These are phyloP conservation scores for Pinna nobilis DNA, from an alignment of 1,140 invertebrate genomes.

Conservation along the genomic window DNA sequence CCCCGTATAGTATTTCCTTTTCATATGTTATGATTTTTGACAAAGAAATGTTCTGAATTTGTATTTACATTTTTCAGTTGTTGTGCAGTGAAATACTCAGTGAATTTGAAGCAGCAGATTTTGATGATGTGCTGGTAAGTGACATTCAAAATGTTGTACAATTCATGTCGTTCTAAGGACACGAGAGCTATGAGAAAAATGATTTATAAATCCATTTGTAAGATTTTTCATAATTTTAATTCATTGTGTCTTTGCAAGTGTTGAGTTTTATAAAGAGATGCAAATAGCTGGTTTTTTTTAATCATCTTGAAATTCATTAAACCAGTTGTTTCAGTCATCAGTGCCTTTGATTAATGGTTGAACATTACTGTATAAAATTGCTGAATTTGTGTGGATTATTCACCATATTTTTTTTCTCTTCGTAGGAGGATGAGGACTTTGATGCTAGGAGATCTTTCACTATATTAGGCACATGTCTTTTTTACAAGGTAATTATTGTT, in stretches of 20 bases:
- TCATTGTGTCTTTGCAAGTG: too few relatives aligned
- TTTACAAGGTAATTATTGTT: conserved; percentile 72
- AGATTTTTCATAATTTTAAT: background rate
- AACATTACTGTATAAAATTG: too few relatives aligned
- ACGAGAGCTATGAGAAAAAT: background rate
- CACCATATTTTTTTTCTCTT: conserved; percentile 17
- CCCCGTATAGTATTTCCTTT: too few relatives aligned
- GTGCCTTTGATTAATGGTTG: too few relatives aligned
- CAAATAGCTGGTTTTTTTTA: too few relatives aligned
- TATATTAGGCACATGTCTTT: conserved; percentile 73
- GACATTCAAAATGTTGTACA: background rate
- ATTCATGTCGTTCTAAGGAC: too few relatives aligned
- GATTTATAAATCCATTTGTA: background rate
- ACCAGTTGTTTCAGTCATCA: too few relatives aligned
- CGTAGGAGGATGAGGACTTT: conserved; percentile 70
- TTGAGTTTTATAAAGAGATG: too few relatives aligned
- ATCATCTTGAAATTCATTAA: too few relatives aligned
- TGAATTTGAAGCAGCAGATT: conserved; percentile 75
- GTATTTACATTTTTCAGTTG: conserved; percentile 66
- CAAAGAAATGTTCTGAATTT: too few relatives aligned
- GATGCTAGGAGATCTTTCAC: conserved; percentile 70
- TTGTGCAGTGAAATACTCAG: conserved; percentile 72
- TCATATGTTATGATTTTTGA: too few relatives aligned
- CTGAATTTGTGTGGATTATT: too few relatives aligned
- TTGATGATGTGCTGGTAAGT: conserved; percentile 71